Evolutionary conservation across 1,140 invertebrate genomes (phyloP), one percentile per base, ranked within the genome.

Genomic region (Papilio machaon): DNA sequence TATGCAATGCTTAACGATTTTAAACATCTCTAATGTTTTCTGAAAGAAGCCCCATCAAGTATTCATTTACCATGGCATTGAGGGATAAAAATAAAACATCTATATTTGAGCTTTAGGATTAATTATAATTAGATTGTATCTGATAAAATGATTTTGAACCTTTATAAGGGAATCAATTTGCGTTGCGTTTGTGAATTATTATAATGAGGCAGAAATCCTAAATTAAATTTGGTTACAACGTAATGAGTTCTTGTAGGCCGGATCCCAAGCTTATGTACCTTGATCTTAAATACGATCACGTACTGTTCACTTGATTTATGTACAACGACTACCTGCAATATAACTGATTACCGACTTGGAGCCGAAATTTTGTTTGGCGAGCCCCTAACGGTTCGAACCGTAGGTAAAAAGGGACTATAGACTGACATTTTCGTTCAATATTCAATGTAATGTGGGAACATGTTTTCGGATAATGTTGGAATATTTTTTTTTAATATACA

Each of bases 181-280:
- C 82, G 82, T 81, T 75, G n/a, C 83, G 85, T 87, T 87, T 87
- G 90, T 91, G 90, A 90, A 91, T 92, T 93, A 91, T 92, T 91
- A 89, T 89, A 88, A 93, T 90, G 86, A 88, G 88, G 88, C 83
- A 84, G 85, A 85, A 86, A 87, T 84, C 85, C 87, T 90, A 93
- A 93, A 94, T 92, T 91, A 91, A 92, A 93, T 94, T 92, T 91
- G 89, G 91, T 93, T 94, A 93, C 87, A 91, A 87, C 90, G 87
- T 93, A 92, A 94, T 93, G 92, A 94, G 91, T 91, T 91, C 91
- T 89, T 91, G 91, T 91, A 87, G 88, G 82, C 85, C 81, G 85
- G 86, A 90, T 90, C 60, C 54, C 60, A n/a, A 43, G 43, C 76
- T 91, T 90, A 86, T 91, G 88, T 93, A 90, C 89, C 85, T 90